Evolutionary conservation across 1,140 invertebrate species (phyloP).

Genomic region (Wiebesia pumilae): DNA sequence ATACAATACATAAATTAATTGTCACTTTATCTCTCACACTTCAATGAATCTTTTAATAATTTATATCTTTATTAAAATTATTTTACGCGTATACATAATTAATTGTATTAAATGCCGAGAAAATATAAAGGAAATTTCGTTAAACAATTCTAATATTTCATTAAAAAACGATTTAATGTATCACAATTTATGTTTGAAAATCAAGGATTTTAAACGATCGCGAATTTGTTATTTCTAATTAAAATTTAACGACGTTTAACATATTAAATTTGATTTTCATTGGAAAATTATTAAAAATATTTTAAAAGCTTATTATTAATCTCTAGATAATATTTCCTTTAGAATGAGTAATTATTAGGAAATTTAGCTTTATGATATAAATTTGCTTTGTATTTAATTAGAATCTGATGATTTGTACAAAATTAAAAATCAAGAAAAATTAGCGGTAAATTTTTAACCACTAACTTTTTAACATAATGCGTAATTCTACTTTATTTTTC

Average conservation of each 20-base stretch:
- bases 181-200: no score
- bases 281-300: neutral
- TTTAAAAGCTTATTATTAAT: neutral
- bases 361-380: no score
- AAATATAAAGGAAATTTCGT: no score
- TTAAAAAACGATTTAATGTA: no score
- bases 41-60: neutral
- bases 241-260: neutral
- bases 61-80: neutral
- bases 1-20: neutral
- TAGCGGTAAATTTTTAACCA: no score
- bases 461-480: neutral
- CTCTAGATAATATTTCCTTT: neutral
- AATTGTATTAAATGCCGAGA: neutral
- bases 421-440: no score
- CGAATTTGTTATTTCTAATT: neutral
- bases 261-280: neutral
- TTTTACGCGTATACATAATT: neutral
- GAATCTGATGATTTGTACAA: no score
- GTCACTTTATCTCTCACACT: neutral
- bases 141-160: no score
- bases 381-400: no score
- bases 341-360: no score
- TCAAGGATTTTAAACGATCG: no score
- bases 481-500: neutral